phyloP scores from a whole-genome alignment of 2,888 invertebrate genomes.

The Anthoptus insignis region DNA sequence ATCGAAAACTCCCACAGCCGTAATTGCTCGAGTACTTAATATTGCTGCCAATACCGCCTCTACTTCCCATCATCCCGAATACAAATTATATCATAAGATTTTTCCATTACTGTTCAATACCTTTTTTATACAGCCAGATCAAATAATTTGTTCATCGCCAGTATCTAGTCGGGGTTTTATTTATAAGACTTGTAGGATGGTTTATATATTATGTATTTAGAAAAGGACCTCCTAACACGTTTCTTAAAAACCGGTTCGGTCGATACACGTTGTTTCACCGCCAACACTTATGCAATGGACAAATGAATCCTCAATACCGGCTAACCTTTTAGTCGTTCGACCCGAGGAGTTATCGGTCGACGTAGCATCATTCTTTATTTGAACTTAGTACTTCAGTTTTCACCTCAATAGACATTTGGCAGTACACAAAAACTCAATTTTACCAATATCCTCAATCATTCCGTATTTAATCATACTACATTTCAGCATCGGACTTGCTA shows the following conservation, averaged over 20 bases:
- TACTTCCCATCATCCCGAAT: too few relatives aligned
- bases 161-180: constrained; percentile 6
- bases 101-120: too few relatives aligned
- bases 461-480: background rate
- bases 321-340: constrained; percentile 22
- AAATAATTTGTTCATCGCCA: background rate
- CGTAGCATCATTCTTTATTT: constrained; percentile 9
- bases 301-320: constrained; percentile 60
- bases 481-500: background rate
- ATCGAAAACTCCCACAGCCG: too few relatives aligned
- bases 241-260: constrained; percentile 81
- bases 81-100: too few relatives aligned
- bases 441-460: background rate
- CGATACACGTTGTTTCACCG: constrained; percentile 66
- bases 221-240: constrained; percentile 83
- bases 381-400: too few relatives aligned
- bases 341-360: constrained; percentile 25
- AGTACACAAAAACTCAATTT: background rate
- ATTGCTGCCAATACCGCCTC: too few relatives aligned
- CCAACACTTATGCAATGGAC: constrained; percentile 79
- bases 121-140: too few relatives aligned
- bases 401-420: too few relatives aligned
- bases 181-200: constrained; percentile 41
- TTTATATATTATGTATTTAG: constrained; percentile 59
- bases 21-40: too few relatives aligned